phyloP scores from a whole-genome alignment of 2,113 vertebrate genomes.

The Muscicapa adusta region DNA sequence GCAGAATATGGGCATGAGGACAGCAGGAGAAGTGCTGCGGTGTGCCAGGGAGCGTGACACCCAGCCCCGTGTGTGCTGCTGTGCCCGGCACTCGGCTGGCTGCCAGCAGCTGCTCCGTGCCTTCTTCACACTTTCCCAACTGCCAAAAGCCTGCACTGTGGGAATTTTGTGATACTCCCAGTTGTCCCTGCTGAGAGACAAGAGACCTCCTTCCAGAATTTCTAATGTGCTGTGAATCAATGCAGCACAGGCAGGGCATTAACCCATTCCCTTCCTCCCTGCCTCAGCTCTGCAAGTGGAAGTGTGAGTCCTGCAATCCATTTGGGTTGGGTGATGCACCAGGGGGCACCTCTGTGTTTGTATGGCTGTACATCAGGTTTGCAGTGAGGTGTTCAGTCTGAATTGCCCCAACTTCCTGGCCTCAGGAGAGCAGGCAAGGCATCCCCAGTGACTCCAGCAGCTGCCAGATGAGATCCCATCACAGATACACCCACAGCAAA shows the following conservation, averaged over 20 bases:
- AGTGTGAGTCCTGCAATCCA: fast-evolving
- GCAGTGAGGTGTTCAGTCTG: background rate
- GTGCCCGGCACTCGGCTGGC: fast-evolving
- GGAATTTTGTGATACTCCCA: background rate
- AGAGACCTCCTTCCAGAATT: background rate
- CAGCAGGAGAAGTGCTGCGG: fast-evolving
- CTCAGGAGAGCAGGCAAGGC: background rate
- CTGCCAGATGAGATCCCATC: background rate
- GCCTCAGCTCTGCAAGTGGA: background rate
- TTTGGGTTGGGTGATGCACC: too few species aligned
- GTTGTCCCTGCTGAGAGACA: background rate
- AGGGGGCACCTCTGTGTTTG: background rate
- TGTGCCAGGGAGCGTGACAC: fast-evolving
- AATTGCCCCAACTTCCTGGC: background rate
- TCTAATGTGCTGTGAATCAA: background rate
- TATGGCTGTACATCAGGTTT: background rate
- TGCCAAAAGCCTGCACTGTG: background rate
- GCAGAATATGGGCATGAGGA: background rate
- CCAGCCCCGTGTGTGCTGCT: background rate
- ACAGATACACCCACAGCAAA: background rate
- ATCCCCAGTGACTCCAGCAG: background rate
- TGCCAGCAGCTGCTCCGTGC: fast-evolving
- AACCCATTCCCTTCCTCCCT: background rate
- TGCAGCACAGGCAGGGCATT: background rate
- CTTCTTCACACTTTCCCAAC: background rate